Evolutionary conservation across 2,113 vertebrate genomes (phyloP), one percentile per base, ranked within the genome.

Genomic region (Chaetorhynchus papuensis): DNA sequence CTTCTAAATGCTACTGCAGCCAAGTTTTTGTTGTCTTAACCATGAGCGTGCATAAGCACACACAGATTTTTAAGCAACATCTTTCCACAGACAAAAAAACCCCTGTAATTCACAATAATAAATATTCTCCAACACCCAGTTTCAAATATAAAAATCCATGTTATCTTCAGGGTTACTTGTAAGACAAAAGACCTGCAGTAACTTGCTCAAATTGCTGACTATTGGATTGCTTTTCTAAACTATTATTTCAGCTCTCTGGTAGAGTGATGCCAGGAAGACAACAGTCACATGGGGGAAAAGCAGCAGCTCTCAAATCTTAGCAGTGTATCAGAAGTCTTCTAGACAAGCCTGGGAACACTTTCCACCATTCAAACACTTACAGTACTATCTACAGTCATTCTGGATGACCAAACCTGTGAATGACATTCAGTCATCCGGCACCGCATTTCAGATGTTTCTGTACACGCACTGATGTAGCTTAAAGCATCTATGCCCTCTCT

Each of bases 121-220:
- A 80, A 24, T 52, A 21, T 45, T 75, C 24, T 69, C 22, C 0
- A 0, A 81, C 37, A 87, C 3, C 7, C 21, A 47, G 27, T 52
- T 75, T 60, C 47, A 89, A 86, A 41, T 16, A 81, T 2, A 77
- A 90, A 74, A n/a, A 49, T 27, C 19, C 7, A 20, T 61, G 22
- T 13, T 56, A 77, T 26, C n/a, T 45, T 78, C 24, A n/a, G 7
- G 13, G 23, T 72, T 65, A 90, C 15, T 16, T 90, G 21, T 54
- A 84, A 63, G 21, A 74, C 39, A 78, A 35, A 61, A 70, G 35
- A 90, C 10, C 20, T n/a, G 12, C 22, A 47, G 11, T 44, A 79
- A 91, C 57, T 60, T 23, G 16, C 80, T 31, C 35, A 56, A 77
- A 88, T 10, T 79, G 16, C 12, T 81, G 41, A 88, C 13, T 65